Conservation (phyloP, 2,113 vertebrate genomes). For the Anguilla japonica region DNA sequence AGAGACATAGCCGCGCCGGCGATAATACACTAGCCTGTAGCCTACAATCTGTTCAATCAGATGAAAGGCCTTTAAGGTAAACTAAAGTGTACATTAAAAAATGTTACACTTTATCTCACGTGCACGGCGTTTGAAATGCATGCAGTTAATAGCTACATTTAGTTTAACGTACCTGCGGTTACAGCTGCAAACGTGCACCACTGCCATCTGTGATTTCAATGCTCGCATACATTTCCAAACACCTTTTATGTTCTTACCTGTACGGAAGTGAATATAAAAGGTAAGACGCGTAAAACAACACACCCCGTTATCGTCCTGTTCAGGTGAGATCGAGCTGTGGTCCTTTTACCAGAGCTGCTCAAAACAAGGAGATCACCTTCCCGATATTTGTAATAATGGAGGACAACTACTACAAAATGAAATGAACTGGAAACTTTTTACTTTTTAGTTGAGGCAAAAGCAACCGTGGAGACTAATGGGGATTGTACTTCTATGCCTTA, state of each 20-base stretch:
- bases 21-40: too few species aligned
- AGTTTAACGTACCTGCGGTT: background rate
- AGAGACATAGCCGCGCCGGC: too few species aligned
- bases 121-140: background rate
- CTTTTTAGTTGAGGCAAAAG: constrained; percentile 70
- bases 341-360: background rate
- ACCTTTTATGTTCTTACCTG: constrained; percentile 74
- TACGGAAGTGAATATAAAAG: constrained; percentile 82
- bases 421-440: constrained; percentile 55
- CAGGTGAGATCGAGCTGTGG: constrained; percentile 70
- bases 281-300: constrained; percentile 63
- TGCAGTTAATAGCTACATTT: background rate
- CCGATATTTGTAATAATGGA: constrained; percentile 18
- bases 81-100: too few species aligned
- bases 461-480: constrained; percentile 90
- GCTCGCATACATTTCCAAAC: constrained; percentile 68
- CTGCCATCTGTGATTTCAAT: constrained; percentile 31
- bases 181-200: too few species aligned
- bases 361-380: constrained; percentile 18
- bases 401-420: constrained; percentile 45
- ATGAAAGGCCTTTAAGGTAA: too few species aligned
- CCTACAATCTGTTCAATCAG: too few species aligned
- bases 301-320: constrained; percentile 66
- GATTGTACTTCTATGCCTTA: constrained; percentile 85
- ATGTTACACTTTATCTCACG: background rate